Percentiles rank a stretch among this genome's conserved stretches.
Evolutionary conservation across 2,797 vertebrate genomes (phyloP).

Genomic region (Anas capensis): DNA sequence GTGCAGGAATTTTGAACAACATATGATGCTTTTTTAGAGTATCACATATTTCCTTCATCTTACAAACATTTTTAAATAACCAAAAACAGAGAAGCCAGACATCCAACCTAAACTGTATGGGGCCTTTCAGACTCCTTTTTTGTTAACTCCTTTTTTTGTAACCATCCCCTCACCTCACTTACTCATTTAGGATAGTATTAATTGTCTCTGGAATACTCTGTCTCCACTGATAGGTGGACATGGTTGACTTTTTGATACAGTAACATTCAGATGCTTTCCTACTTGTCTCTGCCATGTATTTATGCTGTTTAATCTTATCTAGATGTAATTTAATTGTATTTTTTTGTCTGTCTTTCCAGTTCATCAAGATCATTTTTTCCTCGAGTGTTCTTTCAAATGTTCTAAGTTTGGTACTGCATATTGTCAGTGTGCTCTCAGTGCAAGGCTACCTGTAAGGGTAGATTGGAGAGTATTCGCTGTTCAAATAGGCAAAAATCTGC

Average conservation of each 20-base stretch:
- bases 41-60: neutral
- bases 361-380: neutral
- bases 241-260: neutral
- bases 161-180: accelerated
- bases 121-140: neutral
- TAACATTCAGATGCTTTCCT: neutral
- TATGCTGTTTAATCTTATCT: neutral
- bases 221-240: neutral
- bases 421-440: neutral
- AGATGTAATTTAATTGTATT: neutral
- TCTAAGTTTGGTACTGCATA: neutral
- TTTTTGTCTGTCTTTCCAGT: neutral
- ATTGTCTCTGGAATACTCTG: neutral
- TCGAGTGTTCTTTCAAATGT: neutral
- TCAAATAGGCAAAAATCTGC: neutral
- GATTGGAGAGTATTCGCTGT: neutral
- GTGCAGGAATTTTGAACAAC: neutral
- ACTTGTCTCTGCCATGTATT: neutral
- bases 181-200: neutral
- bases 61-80: neutral
- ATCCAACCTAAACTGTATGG: neutral
- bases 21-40: neutral
- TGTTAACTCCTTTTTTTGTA: neutral
- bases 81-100: neutral
- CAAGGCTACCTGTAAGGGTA: neutral